phyloP scores from a whole-genome alignment of 2,888 invertebrate genomes.

The Ctena decussata region DNA sequence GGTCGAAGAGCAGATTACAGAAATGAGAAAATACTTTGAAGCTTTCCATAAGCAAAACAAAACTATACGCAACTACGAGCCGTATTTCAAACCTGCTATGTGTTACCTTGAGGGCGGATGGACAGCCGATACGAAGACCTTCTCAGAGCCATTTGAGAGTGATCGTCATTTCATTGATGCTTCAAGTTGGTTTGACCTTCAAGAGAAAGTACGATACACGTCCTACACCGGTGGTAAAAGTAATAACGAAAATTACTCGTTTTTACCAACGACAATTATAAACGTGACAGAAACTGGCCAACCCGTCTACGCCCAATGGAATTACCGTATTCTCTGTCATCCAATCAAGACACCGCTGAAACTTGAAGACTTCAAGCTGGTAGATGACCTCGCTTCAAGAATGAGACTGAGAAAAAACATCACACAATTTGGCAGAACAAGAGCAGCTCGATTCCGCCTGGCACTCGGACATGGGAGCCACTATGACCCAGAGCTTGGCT shows the following conservation, averaged over 20 bases:
- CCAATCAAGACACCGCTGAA: constrained; percentile 66
- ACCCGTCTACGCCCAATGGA: constrained; percentile 76
- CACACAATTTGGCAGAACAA: constrained; percentile 24
- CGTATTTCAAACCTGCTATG: constrained; percentile 80
- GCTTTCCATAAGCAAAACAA: constrained; percentile 78
- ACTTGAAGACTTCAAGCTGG: constrained; percentile 58
- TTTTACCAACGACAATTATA: constrained; percentile 77
- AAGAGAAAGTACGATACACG: constrained; percentile 75
- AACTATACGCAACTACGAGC: constrained; percentile 71
- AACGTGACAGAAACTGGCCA: constrained; percentile 50
- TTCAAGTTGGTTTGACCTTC: constrained; percentile 67
- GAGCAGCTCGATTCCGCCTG: constrained; percentile 59
- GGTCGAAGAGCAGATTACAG: constrained; percentile 70
- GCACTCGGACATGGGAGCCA: constrained; percentile 15
- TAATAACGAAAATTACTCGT: constrained; percentile 76
- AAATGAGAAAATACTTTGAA: constrained; percentile 82
- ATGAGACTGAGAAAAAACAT: constrained; percentile 49
- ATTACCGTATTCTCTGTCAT: constrained; percentile 77
- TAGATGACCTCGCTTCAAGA: constrained; percentile 75
- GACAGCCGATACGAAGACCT: constrained; percentile 70
- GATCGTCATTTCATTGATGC: constrained; percentile 81
- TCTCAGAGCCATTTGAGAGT: constrained; percentile 81
- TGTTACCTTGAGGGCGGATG: constrained; percentile 82
- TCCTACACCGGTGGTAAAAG: constrained; percentile 76
- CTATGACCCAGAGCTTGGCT: constrained; percentile 13